Evolutionary conservation across 2,797 vertebrate species (phyloP).

Genomic region (Parambassis ranga): DNA sequence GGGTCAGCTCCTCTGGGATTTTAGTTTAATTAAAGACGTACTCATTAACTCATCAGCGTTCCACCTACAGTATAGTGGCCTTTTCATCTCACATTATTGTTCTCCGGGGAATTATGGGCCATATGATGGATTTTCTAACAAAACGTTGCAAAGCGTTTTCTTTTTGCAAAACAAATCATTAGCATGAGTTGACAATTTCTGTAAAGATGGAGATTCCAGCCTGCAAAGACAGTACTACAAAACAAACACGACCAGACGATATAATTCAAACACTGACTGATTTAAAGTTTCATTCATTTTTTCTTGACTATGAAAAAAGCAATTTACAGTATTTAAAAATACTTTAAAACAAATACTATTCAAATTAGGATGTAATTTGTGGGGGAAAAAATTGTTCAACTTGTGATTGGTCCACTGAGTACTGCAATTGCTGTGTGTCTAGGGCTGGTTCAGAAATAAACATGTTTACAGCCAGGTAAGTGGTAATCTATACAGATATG

Average conservation of each 20-base stretch:
- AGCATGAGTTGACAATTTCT: slow-evolving; percentile 4
- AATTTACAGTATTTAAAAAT: too few relatives aligned
- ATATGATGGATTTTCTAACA: slow-evolving; percentile 56
- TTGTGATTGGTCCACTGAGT: too few relatives aligned
- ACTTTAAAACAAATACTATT: too few relatives aligned
- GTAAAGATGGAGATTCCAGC: background rate
- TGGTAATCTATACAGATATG: too few relatives aligned
- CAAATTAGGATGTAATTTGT: too few relatives aligned
- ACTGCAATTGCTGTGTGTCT: too few relatives aligned
- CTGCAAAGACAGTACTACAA: slow-evolving; percentile 2
- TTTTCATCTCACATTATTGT: slow-evolving; percentile 66
- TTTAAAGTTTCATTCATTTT: too few relatives aligned
- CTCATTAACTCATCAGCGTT: slow-evolving; percentile 73
- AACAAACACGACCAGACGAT: slow-evolving; percentile 2
- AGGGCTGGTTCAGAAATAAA: too few relatives aligned
- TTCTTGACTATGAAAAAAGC: too few relatives aligned
- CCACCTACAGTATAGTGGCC: slow-evolving; percentile 57
- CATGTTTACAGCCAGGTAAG: too few relatives aligned
- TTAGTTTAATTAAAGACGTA: slow-evolving; percentile 76
- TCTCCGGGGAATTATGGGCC: slow-evolving; percentile 56
- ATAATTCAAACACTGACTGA: slow-evolving; percentile 31
- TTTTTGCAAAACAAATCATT: slow-evolving; percentile 13
- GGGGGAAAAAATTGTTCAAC: too few relatives aligned
- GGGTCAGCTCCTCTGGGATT: slow-evolving; percentile 60
- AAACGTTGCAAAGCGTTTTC: slow-evolving; percentile 31